These are phyloP conservation scores for Halichoeres trimaculatus DNA, from an alignment of 2,113 vertebrate species.

Conservation along the genomic window DNA sequence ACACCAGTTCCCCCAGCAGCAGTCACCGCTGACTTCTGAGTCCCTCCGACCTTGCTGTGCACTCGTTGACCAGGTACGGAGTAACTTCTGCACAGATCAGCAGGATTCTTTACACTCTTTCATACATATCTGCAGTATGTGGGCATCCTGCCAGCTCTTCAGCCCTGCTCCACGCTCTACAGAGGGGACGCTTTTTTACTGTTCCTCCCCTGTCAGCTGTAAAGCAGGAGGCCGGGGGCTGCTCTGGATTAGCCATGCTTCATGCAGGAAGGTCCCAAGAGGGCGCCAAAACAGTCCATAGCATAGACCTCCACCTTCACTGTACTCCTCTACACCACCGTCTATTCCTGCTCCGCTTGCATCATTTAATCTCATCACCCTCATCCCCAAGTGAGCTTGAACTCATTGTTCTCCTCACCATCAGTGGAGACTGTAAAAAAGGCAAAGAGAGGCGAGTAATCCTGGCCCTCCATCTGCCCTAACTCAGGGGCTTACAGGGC, in stretches of 20 bases:
- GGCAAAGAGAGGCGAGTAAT: slow-evolving; percentile 51
- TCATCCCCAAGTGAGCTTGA: slow-evolving; percentile 52
- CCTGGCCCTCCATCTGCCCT: slow-evolving; percentile 62
- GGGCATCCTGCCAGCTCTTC: slow-evolving; percentile 64
- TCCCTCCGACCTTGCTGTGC: slow-evolving; percentile 12
- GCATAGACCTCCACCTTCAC: slow-evolving; percentile 46
- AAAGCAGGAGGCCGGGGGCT: slow-evolving; percentile 69
- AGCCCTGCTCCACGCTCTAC: slow-evolving; percentile 50
- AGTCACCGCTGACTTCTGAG: background rate
- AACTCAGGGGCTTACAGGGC: slow-evolving; percentile 53
- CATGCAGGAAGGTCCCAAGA: slow-evolving; percentile 64
- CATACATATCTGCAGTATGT: slow-evolving; percentile 55
- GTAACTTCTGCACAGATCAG: slow-evolving; percentile 29
- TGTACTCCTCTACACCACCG: slow-evolving; percentile 34
- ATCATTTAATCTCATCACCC: slow-evolving; percentile 55
- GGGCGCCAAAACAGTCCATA: slow-evolving; percentile 53
- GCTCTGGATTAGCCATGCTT: slow-evolving; percentile 78
- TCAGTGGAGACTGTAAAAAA: slow-evolving; percentile 55
- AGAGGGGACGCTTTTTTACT: slow-evolving; percentile 59
- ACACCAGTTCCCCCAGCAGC: slow-evolving; percentile 13
- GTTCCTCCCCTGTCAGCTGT: slow-evolving; percentile 73
- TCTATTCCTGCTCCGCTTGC: slow-evolving; percentile 46
- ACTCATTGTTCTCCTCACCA: slow-evolving; percentile 62
- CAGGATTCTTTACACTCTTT: slow-evolving; percentile 57
- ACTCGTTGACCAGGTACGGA: slow-evolving; percentile 59